Base-by-base conservation (phyloP, 2,797 vertebrate genomes). In the Philypnodon macrostomus region DNA sequence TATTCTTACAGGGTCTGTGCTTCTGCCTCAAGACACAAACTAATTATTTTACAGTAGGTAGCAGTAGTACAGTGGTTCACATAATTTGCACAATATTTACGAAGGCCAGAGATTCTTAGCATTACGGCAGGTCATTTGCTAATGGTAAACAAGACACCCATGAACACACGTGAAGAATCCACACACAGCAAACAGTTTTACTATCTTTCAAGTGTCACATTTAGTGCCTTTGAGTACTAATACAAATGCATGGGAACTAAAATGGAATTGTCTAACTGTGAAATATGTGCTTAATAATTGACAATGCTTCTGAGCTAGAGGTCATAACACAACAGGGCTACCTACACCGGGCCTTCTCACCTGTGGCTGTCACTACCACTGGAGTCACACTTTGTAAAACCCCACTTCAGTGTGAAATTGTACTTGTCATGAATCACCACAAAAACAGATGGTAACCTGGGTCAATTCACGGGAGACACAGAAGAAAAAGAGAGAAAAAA, bases 301-400 rank as follows among this genome's bases (percentile, higher is more conserved):
- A 58, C 12, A 29, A 41, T 34, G 29, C 45, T 35, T 63, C 37
- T 50, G 46, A 60, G 32, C 39, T 53, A 56, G 34, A 42, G 36
- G 58, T 32, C 9, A 57, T 26, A 2, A 26, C 60, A 58, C 13
- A 7, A 58, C 41, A 19, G 1, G 26, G 37, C 27, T 30, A 41
- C 32, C 49, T 17, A 23, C 29, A 27, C 44, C 27, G 53, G 41
- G 49, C 34, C 38, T 41, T 41, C 45, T 74, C 79, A 82, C 73
- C 76, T 82, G 75, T 75, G 65, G 62, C 56, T 68, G 67, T 81
- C 79, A 73, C 59, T 79, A 59, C 3, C 44, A 21, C 52, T 48
- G 9, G 12, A 57, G 63, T 64, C 67, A 60, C 46, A 47, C 51
- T 36, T 46, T 52, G 51, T 67, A 63, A 76, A 73, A 66, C 61